These are phyloP conservation scores for Idaea dimidiata DNA, from an alignment of 2,888 invertebrate genomes.

Conservation along the genomic window DNA sequence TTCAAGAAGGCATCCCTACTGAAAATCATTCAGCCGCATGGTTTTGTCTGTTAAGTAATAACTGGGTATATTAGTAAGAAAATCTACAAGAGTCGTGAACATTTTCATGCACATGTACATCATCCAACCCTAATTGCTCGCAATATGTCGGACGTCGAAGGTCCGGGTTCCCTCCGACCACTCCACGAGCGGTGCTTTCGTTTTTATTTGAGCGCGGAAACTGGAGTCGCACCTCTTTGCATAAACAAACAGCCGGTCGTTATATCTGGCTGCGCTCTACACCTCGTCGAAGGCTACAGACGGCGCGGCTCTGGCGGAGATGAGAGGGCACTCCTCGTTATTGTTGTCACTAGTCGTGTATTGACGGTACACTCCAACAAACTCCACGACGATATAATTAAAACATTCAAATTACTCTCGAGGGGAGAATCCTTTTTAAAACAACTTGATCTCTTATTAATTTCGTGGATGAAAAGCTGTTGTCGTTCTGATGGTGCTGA, in stretches of 20 bases:
- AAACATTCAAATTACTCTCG: background rate
- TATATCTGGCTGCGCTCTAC: conserved; percentile 15
- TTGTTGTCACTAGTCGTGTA: background rate
- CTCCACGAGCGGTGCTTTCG: conserved; percentile 16
- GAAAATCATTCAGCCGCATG: no score
- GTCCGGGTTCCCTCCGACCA: background rate
- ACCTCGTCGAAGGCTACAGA: background rate
- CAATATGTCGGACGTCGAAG: background rate
- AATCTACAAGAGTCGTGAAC: no score
- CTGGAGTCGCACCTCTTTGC: conserved; percentile 19
- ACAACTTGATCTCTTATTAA: no score
- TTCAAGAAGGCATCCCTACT: no score
- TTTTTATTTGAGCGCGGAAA: conserved; percentile 29
- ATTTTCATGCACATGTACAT: no score
- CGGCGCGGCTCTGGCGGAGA: conserved; percentile 10
- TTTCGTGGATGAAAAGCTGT: no score
- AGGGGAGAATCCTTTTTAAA: no score
- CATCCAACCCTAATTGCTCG: background rate
- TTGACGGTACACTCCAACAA: conserved; percentile 4
- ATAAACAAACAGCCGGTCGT: conserved; percentile 22
- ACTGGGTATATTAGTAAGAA: no score
- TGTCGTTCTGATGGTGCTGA: no score
- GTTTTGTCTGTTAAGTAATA: no score
- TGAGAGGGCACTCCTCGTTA: background rate
- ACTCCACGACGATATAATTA: background rate